A percentile compares a stretch with the other conserved stretches of the same genome.
Conservation (phyloP, 2,888 invertebrate species). For the Drosophila basisetae region DNA sequence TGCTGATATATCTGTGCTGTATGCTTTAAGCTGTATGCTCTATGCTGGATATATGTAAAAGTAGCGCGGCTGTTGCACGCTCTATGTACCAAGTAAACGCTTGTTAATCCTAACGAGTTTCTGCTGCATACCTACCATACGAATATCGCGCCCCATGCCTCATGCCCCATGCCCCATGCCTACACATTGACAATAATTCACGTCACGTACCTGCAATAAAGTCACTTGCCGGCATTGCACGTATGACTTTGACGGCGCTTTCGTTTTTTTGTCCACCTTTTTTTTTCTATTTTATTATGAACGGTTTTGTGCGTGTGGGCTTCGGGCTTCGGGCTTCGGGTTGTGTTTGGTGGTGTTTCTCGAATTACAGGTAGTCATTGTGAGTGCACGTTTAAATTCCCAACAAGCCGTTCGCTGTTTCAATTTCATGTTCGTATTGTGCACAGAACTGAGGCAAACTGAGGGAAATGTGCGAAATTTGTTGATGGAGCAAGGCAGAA, state of each 20-base stretch:
- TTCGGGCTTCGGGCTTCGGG: not conserved
- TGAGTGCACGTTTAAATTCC: constrained; percentile 55
- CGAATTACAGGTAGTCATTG: constrained; percentile 63
- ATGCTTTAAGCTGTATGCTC: not conserved
- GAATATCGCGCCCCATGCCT: not conserved
- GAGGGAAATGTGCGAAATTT: constrained; percentile 8
- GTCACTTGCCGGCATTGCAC: constrained; percentile 79
- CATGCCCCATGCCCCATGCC: constrained; percentile 6
- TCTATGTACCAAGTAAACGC: constrained; percentile 75
- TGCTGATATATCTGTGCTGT: constrained; percentile 51
- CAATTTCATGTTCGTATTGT: constrained; percentile 56
- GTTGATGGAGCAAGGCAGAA: not conserved
- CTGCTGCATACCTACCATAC: constrained; percentile 27
- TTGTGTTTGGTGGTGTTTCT: constrained; percentile 22
- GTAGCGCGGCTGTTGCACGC: constrained; percentile 68
- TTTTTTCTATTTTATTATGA: constrained; percentile 72
- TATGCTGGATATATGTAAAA: constrained; percentile 22
- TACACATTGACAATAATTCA: constrained; percentile 78
- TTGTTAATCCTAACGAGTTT: constrained; percentile 82
- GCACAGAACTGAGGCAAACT: constrained; percentile 44
- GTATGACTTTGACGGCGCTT: constrained; percentile 79
- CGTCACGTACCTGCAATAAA: constrained; percentile 81
- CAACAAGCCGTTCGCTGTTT: constrained; percentile 53
- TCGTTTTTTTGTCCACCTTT: constrained; percentile 24
- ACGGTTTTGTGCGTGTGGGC: constrained; percentile 71